Percentiles rank a stretch among this genome's conserved stretches.
These are phyloP conservation scores for Mesorhabditis belari DNA, from an alignment of 2,888 invertebrate species.

Conservation along the genomic window DNA sequence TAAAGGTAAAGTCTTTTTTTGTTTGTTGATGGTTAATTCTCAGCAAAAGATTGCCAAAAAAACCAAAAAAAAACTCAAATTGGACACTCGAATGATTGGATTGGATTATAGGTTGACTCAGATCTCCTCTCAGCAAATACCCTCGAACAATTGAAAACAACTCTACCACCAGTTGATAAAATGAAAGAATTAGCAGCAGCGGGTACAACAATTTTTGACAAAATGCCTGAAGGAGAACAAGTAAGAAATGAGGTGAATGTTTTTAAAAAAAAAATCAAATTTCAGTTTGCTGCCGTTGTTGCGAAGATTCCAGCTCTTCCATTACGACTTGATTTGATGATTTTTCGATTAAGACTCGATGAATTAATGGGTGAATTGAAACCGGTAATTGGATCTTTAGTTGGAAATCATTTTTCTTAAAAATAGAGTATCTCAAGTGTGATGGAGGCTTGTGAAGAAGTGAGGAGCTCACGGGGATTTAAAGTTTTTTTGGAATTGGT, in stretches of 20 bases:
- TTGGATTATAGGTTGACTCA: slow-evolving; percentile 51
- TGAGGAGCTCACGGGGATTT: slow-evolving; percentile 66
- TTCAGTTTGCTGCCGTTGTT: slow-evolving; percentile 72
- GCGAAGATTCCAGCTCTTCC: slow-evolving; percentile 46
- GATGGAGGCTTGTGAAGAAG: slow-evolving; percentile 73
- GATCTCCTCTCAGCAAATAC: slow-evolving; percentile 76
- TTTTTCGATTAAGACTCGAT: slow-evolving; percentile 77
- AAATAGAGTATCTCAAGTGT: slow-evolving; percentile 80
- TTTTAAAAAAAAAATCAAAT: background rate
- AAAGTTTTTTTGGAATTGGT: slow-evolving; percentile 80
- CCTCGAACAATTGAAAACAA: slow-evolving; percentile 80
- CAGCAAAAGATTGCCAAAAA: too few relatives aligned
- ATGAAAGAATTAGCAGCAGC: slow-evolving; percentile 69
- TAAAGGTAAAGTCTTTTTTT: background rate
- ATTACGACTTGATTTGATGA: slow-evolving; percentile 75
- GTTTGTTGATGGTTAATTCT: slow-evolving; percentile 6
- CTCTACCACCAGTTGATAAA: slow-evolving; percentile 84
- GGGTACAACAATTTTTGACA: slow-evolving; percentile 56
- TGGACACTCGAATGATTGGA: too few relatives aligned
- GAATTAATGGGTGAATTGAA: slow-evolving; percentile 81
- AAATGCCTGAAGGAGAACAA: slow-evolving; percentile 75
- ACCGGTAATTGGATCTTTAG: slow-evolving; percentile 65
- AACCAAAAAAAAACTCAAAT: too few relatives aligned
- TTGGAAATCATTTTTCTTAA: background rate
- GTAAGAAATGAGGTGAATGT: slow-evolving; percentile 1